Percentiles rank a stretch among this genome's conserved stretches.
Evolutionary conservation across 2,797 vertebrate species (phyloP).

Genomic region (Fistularia tabacaria): DNA sequence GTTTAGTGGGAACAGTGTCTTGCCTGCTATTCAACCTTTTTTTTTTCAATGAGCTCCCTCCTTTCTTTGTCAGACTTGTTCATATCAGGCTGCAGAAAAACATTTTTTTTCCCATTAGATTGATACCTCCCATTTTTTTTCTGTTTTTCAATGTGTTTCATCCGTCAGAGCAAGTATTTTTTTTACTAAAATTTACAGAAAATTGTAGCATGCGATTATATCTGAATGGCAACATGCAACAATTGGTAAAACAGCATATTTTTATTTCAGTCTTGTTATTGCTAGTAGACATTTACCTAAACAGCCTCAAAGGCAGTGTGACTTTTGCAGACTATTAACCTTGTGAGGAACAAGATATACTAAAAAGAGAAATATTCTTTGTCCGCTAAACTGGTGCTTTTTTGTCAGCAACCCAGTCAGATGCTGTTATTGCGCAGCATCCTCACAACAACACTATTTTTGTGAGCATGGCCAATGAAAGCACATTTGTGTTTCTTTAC

Average conservation of each 20-base stretch:
- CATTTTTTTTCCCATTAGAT: too few species aligned
- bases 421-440: conserved; percentile 49
- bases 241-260: not conserved
- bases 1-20: too few species aligned
- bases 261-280: not conserved
- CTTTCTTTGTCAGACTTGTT: too few species aligned
- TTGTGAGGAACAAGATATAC: conserved; percentile 6
- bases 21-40: too few species aligned
- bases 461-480: conserved; percentile 56
- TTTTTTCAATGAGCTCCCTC: too few species aligned
- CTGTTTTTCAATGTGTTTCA: too few species aligned
- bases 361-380: conserved; percentile 34
- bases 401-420: conserved; percentile 61
- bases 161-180: not conserved
- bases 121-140: too few species aligned
- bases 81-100: too few species aligned
- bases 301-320: too few species aligned
- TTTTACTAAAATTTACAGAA: not conserved
- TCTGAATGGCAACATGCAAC: not conserved
- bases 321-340: conserved; percentile 2
- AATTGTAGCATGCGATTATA: not conserved
- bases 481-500: conserved; percentile 57
- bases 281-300: not conserved
- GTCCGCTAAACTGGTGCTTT: conserved; percentile 15
- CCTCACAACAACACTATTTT: conserved; percentile 57